Evolutionary conservation across 2,888 invertebrate genomes (phyloP).

Genomic region (Baccha elongata): DNA sequence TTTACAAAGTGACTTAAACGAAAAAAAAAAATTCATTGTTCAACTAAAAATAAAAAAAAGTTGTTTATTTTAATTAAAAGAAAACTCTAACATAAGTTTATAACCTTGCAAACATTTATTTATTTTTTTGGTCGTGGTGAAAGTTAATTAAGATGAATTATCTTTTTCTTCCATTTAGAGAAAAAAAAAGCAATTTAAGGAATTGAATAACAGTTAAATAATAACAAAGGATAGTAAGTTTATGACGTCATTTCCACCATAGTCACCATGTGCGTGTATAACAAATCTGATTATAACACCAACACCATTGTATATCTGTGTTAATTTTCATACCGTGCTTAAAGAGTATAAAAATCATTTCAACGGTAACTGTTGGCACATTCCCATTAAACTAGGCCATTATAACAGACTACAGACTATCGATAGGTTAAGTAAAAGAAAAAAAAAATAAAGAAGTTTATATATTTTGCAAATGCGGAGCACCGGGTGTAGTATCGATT

Average conservation of each 20-base stretch:
- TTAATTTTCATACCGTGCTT: conserved; percentile 48
- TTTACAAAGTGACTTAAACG: background rate
- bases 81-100: background rate
- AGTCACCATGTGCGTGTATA: conserved; percentile 35
- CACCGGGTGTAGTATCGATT: conserved; percentile 52
- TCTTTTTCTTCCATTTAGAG: background rate
- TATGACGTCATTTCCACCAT: conserved; percentile 8
- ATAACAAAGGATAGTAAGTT: background rate
- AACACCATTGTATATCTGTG: conserved; percentile 10
- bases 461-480: conserved; percentile 26
- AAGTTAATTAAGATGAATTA: conserved; percentile 35
- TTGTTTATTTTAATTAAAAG: conserved; percentile 35
- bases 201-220: conserved; percentile 13
- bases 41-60: background rate
- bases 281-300: conserved; percentile 49
- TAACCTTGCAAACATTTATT: too few relatives aligned
- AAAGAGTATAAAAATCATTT: conserved; percentile 43
- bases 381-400: conserved; percentile 63
- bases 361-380: conserved; percentile 47
- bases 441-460: background rate
- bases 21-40: conserved; percentile 13
- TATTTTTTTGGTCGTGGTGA: conserved; percentile 16
- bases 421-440: conserved; percentile 14
- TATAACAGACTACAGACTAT: conserved; percentile 36
- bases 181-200: conserved; percentile 12